Base-by-base conservation (phyloP, 2,797 vertebrate genomes). In the Triplophysa yarkandensis region DNA sequence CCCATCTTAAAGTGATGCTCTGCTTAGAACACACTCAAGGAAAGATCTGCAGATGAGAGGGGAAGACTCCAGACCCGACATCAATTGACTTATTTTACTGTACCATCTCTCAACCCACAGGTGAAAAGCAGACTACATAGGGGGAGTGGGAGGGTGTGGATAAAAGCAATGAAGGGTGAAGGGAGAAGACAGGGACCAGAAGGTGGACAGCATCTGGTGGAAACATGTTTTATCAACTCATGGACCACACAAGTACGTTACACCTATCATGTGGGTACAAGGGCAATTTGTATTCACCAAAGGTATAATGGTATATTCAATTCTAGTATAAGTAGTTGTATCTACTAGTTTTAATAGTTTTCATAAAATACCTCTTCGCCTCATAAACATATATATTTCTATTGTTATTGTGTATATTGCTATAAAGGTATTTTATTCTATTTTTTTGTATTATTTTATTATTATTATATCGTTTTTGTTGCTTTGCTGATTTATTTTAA, bases 141-240 rank as follows among this genome's bases (percentile, higher is more conserved):
- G 83, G 83, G 85, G 81, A 87, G 81, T 68, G 77, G 21, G 81
- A 74, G 68, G 11, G 8, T 67, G 74, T 57, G 69, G 78, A 80
- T 71, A 57, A 30, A 77, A 88, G 84, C 86, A 85, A 85, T 68
- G 83, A 86, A 86, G 19, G 82, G 81, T 74, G 82, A 75, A 68
- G 71, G 83, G 32, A 83, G 48, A 82, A 27, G 67, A 70, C 61
- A 72, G 48, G 70, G 19, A 80, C 57, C 57, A 21, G 19, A 48
- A 77, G 34, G 61, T 63, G 68, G 30, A 17, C 67, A 73, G 80
- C 76, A 75, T 74, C 72, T 75, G 76, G 69, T 66, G 71, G 23
- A 76, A 60, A 75, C 21, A 71, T 78, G 83, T 62, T 50, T 4
- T 70, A 55, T 44, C 27, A 57, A 61, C 77, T 61, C 34, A 14